phyloP scores from a whole-genome alignment of 2,797 vertebrate species.

The Falco columbarius region DNA sequence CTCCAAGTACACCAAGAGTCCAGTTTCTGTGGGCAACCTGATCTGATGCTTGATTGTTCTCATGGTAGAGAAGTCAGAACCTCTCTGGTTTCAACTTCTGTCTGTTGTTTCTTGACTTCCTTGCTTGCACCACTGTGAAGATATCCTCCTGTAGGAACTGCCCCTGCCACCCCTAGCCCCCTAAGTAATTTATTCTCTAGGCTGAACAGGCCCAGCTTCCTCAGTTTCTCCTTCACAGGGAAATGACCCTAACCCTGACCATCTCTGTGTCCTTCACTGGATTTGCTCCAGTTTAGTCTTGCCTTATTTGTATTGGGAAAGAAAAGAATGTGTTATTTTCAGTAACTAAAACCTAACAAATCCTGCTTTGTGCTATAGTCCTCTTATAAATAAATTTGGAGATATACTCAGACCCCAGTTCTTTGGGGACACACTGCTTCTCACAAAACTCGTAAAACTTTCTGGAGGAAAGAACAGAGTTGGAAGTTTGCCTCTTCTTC shows the following conservation, averaged over 20 bases:
- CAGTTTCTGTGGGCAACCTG: neutral
- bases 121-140: neutral
- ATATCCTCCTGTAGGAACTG: neutral
- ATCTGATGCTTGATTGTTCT: neutral
- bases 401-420: neutral
- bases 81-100: neutral
- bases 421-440: neutral
- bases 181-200: neutral
- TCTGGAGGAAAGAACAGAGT: neutral
- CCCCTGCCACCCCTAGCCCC: accelerated
- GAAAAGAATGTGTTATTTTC: neutral
- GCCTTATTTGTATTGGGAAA: neutral
- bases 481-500: neutral
- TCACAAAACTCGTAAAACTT: neutral
- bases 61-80: neutral
- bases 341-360: neutral
- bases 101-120: neutral
- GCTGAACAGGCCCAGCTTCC: neutral
- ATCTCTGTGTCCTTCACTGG: neutral
- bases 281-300: neutral
- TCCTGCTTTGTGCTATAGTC: neutral
- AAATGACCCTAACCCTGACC: neutral
- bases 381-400: neutral
- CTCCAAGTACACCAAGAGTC: neutral
- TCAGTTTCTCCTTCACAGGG: neutral